phyloP scores from a whole-genome alignment of 2,113 vertebrate genomes.

The Litocranius walleri region DNA sequence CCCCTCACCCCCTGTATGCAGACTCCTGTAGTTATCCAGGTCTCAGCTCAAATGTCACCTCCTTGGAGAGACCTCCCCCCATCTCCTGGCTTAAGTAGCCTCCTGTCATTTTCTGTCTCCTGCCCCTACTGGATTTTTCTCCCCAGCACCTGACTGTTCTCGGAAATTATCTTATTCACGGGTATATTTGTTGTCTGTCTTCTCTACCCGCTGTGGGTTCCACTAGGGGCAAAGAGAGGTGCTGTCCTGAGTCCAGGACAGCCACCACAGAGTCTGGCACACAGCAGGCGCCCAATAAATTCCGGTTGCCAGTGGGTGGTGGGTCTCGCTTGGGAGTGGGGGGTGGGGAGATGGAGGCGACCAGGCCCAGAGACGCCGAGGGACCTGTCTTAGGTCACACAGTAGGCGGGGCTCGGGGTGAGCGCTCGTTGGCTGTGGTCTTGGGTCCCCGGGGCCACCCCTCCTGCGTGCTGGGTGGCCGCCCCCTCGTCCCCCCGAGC shows the following conservation, averaged over 20 bases:
- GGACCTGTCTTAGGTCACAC: not conserved
- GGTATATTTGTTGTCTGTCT: not conserved
- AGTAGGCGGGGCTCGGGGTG: accelerated
- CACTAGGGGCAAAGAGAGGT: not conserved
- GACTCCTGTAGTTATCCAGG: not conserved
- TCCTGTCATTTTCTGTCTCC: not conserved
- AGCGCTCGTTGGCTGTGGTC: accelerated
- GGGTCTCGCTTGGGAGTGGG: not conserved
- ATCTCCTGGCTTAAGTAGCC: not conserved
- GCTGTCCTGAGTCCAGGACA: not conserved
- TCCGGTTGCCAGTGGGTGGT: accelerated
- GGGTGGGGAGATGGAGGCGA: not conserved
- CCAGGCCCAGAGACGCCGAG: not conserved
- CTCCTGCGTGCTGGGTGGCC: not conserved
- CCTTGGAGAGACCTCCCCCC: not conserved
- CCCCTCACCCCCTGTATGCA: not conserved
- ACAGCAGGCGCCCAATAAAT: not conserved
- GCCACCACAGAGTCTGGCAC: not conserved
- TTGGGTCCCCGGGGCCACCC: not conserved
- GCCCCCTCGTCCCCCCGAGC: not conserved
- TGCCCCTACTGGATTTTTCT: not conserved
- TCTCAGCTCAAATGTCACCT: not conserved
- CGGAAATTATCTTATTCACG: not conserved
- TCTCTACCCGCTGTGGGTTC: not conserved
- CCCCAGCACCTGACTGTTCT: not conserved